These are phyloP conservation scores for Pilophorus perplexus DNA, from an alignment of 2,888 invertebrate species.

Conservation along the genomic window DNA sequence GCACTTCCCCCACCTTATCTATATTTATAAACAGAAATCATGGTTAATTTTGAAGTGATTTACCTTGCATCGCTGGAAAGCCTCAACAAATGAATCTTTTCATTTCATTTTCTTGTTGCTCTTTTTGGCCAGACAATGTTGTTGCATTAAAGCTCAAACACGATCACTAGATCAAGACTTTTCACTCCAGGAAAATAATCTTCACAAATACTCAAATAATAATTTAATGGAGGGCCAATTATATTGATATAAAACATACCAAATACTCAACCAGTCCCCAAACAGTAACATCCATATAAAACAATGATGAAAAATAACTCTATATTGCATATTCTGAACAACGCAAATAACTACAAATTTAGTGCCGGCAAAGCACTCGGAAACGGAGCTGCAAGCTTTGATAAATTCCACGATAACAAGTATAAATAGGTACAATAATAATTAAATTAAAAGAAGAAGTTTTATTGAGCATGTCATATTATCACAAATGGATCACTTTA, in stretches of 20 bases:
- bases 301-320: slow-evolving; percentile 8
- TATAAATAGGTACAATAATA: too few species aligned
- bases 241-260: slow-evolving; percentile 9
- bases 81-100: too few species aligned
- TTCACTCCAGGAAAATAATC: too few species aligned
- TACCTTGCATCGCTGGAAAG: too few species aligned
- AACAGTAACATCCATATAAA: slow-evolving; percentile 14
- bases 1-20: too few species aligned
- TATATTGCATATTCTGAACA: neutral
- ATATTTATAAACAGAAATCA: too few species aligned
- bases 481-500: slow-evolving; percentile 28
- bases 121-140: too few species aligned
- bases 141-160: too few species aligned
- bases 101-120: too few species aligned
- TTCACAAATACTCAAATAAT: slow-evolving; percentile 16
- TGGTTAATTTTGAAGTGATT: too few species aligned
- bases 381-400: slow-evolving; percentile 14
- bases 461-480: slow-evolving; percentile 21
- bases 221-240: slow-evolving; percentile 7
- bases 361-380: slow-evolving; percentile 17
- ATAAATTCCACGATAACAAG: slow-evolving; percentile 15
- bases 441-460: neutral
- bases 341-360: neutral
- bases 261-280: slow-evolving; percentile 9
- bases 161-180: too few species aligned